Evolutionary conservation across 2,113 vertebrate species (phyloP), one percentile per base, ranked within the genome.

Genomic region (Hippocampus barbouri): DNA sequence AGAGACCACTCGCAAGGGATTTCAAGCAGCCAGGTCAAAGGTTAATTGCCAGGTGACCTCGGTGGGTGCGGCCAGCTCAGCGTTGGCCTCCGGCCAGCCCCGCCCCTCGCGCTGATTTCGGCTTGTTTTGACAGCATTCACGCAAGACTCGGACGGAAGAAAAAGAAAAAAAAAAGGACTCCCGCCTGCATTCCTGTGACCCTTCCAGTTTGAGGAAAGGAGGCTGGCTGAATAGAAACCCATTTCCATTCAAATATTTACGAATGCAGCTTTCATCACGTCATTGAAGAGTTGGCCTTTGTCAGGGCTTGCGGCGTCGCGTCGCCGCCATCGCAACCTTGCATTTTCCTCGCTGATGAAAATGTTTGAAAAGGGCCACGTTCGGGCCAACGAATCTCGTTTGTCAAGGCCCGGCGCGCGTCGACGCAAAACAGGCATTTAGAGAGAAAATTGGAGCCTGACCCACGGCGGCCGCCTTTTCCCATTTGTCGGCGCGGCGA

Each of bases 121-220:
- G 83, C 86, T 73, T 92, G 91, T 91, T 92, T 90, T 91, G 90
- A 91, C 90, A 90, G 56, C 69, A 70, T 92, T 92, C 85, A 89
- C 89, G 87, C 89, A 91, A 90, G 80, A 82, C 75, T 74, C 20
- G 53, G 70, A 21, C 11, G 53, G 10, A 11, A n/a, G 6, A 9
- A 10, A 8, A 49, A 53, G 4, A n/a, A n/a, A 54, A 54, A 54
- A 54, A 54, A 54, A 54, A n/a, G 6, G 11, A 56, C n/a, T 78
- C 75, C 59, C 69, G 75, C 81, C 75, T 71, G 76, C 90, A 90
- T 92, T 92, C 90, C 89, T 86, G 66, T 83, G 83, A 74, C 71
- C 83, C 34, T 18, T 25, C 11, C 41, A 25, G 23, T 3, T 25
- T 27, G 40, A 25, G 6, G 41, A 27, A 15, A 14, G 23, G 56